A percentile compares a stretch with the other conserved stretches of the same genome.
phyloP scores from a whole-genome alignment of 2,888 invertebrate species.

The Cheilosia soror region DNA sequence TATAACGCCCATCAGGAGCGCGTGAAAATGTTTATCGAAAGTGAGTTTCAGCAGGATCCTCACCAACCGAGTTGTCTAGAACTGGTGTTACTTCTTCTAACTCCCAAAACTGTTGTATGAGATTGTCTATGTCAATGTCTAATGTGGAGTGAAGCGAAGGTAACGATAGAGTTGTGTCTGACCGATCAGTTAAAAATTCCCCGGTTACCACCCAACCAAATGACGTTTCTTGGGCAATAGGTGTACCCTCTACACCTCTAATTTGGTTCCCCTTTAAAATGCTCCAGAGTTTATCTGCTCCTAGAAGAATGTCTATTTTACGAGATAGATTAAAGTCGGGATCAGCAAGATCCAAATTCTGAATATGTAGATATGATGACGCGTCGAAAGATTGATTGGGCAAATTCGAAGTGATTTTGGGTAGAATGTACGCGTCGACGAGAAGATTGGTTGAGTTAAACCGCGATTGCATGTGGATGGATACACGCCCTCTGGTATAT shows the following conservation, averaged over 20 bases:
- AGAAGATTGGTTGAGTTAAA: background rate
- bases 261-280: background rate
- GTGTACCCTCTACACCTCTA: background rate
- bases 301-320: conserved; percentile 18
- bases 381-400: background rate
- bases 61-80: background rate
- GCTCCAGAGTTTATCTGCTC: conserved; percentile 10
- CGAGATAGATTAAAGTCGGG: conserved; percentile 5
- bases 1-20: conserved; percentile 35
- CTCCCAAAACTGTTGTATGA: background rate
- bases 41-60: conserved; percentile 28
- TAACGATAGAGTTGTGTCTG: background rate
- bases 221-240: conserved; percentile 3
- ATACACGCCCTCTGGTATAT: conserved; percentile 3
- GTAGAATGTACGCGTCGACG: conserved; percentile 16
- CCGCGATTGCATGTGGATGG: conserved; percentile 3
- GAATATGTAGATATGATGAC: background rate
- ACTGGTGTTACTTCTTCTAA: conserved; percentile 7
- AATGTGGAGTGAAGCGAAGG: background rate
- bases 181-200: background rate
- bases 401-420: conserved; percentile 16
- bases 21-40: conserved; percentile 25
- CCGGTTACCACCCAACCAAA: conserved; percentile 13
- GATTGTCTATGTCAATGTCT: background rate
- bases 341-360: background rate